Conservation (phyloP, 1,140 invertebrate genomes). For the Calliopsis andreniformis region DNA sequence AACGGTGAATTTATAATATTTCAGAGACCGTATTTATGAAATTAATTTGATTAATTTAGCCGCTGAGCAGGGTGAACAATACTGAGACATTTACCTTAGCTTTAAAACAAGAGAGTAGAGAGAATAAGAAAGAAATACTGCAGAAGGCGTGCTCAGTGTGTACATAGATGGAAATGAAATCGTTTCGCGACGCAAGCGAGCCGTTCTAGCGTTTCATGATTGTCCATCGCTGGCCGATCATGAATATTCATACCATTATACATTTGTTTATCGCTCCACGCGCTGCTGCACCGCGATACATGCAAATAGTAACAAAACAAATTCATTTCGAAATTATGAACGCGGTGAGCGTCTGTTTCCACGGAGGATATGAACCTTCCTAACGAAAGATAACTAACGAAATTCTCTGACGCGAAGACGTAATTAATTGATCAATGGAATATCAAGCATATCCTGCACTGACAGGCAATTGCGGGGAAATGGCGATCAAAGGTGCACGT, state of each 20-base stretch:
- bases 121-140: too few relatives aligned
- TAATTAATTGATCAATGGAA: conserved; percentile 36
- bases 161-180: neutral
- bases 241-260: conserved; percentile 58
- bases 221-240: conserved; percentile 37
- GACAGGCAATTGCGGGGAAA: conserved; percentile 37
- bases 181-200: neutral
- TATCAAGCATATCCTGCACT: neutral
- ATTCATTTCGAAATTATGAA: conserved; percentile 54
- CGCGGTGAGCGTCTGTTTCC: too few relatives aligned
- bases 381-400: neutral
- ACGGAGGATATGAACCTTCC: neutral
- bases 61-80: too few relatives aligned
- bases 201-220: conserved; percentile 58
- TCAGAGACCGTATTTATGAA: too few relatives aligned
- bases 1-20: too few relatives aligned
- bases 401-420: conserved; percentile 12
- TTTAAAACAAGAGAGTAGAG: too few relatives aligned
- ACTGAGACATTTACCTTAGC: too few relatives aligned
- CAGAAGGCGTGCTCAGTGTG: too few relatives aligned
- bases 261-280: conserved; percentile 41
- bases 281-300: conserved; percentile 44
- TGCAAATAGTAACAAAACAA: conserved; percentile 62
- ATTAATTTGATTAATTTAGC: too few relatives aligned
- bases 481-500: conserved; percentile 31